Evolutionary conservation across 2,797 vertebrate genomes (phyloP), one percentile per base, ranked within the genome.

Genomic region (Sciaenops ocellatus): DNA sequence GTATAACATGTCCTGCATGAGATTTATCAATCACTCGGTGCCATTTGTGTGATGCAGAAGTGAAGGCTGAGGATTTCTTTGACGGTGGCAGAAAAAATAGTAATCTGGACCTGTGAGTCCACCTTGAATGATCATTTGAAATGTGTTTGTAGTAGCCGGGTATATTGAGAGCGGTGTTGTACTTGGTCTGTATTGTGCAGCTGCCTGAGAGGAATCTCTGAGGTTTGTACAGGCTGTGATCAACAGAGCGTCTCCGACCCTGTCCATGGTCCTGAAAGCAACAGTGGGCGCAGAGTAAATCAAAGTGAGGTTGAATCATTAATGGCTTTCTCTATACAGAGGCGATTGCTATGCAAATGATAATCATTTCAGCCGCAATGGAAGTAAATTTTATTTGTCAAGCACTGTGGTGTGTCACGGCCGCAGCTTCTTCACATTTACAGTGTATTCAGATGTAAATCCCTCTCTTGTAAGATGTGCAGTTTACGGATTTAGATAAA

Each of bases 231-330:
- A 75, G 46, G 50, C 71, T 72, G 82, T 79, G 88, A 89, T 82
- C 87, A 75, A 65, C 86, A 52, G 78, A 67, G 84, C 64, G 69
- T 44, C 64, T 82, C 76, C 66, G 79, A 64, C 84, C 34, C 92
- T 92, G 86, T 94, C 94, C 93, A 59, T 75, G 92, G 94, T 94
- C 56, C 93, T 95, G 94, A 94, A 94, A 79, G 79, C 80, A 91
- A 88, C 85, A 85, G 83, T 82, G 62, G 44, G 47, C 71, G 46
- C 62, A 8, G 69, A 83, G 82, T 82, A 79, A 86, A 90, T 89
- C 83, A 88, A 69, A 82, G 64, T 46, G 73, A 72, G 73, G 85
- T 64, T 66, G 79, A 73, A 78, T 79, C 69, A 51, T 78, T 78
- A 75, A 79, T 79, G 76, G 55, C 46, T 83, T 51, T 74, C 65